Evolutionary conservation across 1,140 invertebrate genomes (phyloP), one percentile per base, ranked within the genome.

Genomic region (Leptonema lineaticorne): DNA sequence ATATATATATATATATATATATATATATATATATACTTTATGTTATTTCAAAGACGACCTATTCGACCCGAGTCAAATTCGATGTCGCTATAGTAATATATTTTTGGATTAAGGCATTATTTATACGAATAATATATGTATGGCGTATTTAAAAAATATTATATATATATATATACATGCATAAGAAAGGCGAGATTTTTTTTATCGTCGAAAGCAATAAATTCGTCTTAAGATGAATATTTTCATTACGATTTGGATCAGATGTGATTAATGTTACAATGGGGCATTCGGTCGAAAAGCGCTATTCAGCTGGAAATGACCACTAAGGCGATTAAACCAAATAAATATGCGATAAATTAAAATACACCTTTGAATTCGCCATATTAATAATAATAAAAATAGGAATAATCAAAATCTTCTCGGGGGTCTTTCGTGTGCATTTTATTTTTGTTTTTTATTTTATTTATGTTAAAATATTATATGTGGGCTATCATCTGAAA

Each of bases 11-110:
- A n/a, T n/a, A n/a, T n/a, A n/a, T n/a, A n/a, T n/a, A n/a, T n/a
- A n/a, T n/a, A n/a, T n/a, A n/a, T n/a, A n/a, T n/a, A n/a, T n/a
- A n/a, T n/a, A n/a, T n/a, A n/a, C n/a, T n/a, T n/a, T n/a, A n/a
- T n/a, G n/a, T n/a, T n/a, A n/a, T 22, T 53, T 53, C 27, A 53
- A 22, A 53, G 27, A 53, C 22, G 50, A 53, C 24, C 50, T 24
- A 53, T 53, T 53, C 50, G 50, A 53, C 50, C 50, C 27, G 50
- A 11, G 50, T 53, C 50, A 53, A 53, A 53, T 53, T 53, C 27
- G 50, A 53, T 53, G 50, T 26, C 50, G 27, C 20, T 53, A 53
- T 53, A 9, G 50, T 24, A 53, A 53, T 53, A 53, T 53, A 53
- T 53, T n/a, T n/a, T 53, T 53, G 50, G 50, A 53, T 53, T 53